Evolutionary conservation across 2,888 invertebrate species (phyloP).

Genomic region (Stenurella melanura): DNA sequence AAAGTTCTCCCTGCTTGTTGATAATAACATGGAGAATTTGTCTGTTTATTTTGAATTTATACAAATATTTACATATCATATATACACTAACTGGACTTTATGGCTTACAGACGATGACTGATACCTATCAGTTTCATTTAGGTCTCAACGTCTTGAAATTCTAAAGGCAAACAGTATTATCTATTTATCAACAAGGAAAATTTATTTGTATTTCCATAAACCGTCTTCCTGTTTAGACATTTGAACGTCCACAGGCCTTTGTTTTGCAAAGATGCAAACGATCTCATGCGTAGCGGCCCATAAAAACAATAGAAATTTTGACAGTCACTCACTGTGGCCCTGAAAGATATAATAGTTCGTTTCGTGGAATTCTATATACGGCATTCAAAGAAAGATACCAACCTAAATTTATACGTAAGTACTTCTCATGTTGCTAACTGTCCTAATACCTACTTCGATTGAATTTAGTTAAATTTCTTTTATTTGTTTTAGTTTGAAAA

Average conservation of each 20-base stretch:
- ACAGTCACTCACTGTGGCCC: slow-evolving; percentile 4
- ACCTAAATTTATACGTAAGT: neutral
- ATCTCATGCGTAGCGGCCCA: slow-evolving; percentile 19
- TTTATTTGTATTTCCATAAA: neutral
- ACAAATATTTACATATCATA: neutral
- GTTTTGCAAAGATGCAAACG: slow-evolving; percentile 14
- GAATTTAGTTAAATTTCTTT: too few species aligned
- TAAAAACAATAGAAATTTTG: slow-evolving; percentile 25
- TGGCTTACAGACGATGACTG: neutral
- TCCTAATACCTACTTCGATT: too few species aligned
- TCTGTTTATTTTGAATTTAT: slow-evolving; percentile 7
- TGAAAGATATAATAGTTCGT: neutral
- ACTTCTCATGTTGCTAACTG: too few species aligned
- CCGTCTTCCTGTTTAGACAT: neutral
- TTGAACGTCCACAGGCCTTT: neutral
- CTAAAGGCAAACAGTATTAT: neutral
- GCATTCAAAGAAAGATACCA: neutral
- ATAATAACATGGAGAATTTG: neutral
- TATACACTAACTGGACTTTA: neutral
- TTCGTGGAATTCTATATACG: neutral
- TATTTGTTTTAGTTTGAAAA: too few species aligned
- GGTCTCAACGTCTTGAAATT: neutral
- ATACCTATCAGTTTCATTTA: neutral
- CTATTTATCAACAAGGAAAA: neutral
- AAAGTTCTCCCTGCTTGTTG: neutral